Conservation (phyloP, 2,888 invertebrate genomes). For the Megaustenia siamemsis region DNA sequence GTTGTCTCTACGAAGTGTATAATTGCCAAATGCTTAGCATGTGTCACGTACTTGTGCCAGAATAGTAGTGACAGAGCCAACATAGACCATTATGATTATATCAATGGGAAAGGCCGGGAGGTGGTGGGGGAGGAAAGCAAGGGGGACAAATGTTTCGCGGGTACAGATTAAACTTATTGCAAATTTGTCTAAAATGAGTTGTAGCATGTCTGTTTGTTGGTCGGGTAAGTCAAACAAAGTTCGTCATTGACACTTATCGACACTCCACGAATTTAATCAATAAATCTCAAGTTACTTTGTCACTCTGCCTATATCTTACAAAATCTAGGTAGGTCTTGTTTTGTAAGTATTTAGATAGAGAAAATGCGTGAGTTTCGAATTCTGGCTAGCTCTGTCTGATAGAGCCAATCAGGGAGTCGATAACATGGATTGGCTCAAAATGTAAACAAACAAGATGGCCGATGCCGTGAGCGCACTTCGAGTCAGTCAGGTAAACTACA, state of each 20-base stretch:
- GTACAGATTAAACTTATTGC: not conserved
- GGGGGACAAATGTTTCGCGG: not conserved
- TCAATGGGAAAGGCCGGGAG: not conserved
- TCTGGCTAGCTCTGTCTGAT: not conserved
- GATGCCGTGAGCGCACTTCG: constrained; percentile 63
- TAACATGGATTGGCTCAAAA: not conserved
- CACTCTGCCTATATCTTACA: too few species aligned
- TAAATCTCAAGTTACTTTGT: too few species aligned
- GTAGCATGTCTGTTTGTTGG: not conserved
- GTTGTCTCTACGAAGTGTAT: too few species aligned
- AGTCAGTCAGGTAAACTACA: constrained; percentile 67
- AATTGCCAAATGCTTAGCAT: too few species aligned
- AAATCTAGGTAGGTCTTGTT: too few species aligned
- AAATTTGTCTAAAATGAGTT: constrained; percentile 9
- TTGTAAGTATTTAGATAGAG: too few species aligned
- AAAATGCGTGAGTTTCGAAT: not conserved
- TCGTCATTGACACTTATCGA: not conserved
- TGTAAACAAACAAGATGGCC: constrained; percentile 56
- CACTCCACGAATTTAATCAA: too few species aligned
- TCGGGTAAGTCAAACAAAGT: not conserved
- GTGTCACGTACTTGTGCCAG: too few species aligned
- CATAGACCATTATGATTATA: too few species aligned
- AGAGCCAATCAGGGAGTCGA: constrained; percentile 1
- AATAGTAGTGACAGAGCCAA: too few species aligned
- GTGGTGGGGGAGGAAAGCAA: not conserved